Base-by-base conservation (phyloP, 2,888 invertebrate species). In the Choreutis nemorana region DNA sequence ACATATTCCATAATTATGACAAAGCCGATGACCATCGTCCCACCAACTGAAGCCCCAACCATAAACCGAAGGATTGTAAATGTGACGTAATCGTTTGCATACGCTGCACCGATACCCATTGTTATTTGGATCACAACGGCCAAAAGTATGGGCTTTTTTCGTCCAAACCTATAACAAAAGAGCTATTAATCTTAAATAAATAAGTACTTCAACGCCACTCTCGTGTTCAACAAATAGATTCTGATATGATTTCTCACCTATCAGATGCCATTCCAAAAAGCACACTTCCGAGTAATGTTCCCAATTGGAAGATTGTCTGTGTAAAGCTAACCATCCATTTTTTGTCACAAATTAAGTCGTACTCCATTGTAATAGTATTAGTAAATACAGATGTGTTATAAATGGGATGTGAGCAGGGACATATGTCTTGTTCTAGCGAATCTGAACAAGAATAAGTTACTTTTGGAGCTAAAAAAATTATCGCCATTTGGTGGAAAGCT, bases 291-390 rank as follows among this genome's bases (percentile, higher is more conserved):
- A 87, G 44, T 44, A 91, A 68, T 26, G 89, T 84, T 15, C 91
- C 91, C 32, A 87, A 58, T 85, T 91, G 91, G 33, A 89, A 87
- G 32, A 89, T 58, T 4, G 87, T 87, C 61, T 91, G 91, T 1
- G 87, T 86, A 14, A 89, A 70, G 49, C 87, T 86, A 2, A 83
- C 79, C 35, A 89, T 60, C 64, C 86, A 84, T 27, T 75, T 72
- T 23, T 66, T 80, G 2, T 82, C 81, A 55, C 90, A 91, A 13
- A 90, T 87, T 36, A 92, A 72, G 55, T 87, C 77, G 88, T 89
- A 92, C 81, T 91, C 84, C 31, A 85, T 86, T 33, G 83, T 79
- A 10, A 91, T 89, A 1, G 89, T 89, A 40, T 84, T 83, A 2
- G 82, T 65, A 52, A 91, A 91, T 34, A 84, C 53, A 25, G 81